Evolutionary conservation across 2,797 vertebrate genomes (phyloP).

Genomic region (Galago senegalensis): DNA sequence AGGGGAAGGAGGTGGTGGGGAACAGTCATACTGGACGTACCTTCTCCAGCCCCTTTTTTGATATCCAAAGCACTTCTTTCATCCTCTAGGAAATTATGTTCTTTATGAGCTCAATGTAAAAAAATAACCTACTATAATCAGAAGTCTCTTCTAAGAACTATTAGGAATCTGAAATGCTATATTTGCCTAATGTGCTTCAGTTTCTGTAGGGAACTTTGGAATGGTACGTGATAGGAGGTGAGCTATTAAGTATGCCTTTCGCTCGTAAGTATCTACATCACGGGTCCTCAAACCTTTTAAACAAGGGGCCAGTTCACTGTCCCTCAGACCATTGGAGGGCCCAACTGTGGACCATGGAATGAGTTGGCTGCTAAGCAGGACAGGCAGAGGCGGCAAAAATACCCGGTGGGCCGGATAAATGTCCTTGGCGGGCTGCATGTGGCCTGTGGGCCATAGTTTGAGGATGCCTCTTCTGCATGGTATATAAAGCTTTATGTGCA

Average conservation of each 20-base stretch:
- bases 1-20: neutral
- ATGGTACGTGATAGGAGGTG: neutral
- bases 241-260: neutral
- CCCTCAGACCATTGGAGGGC: no score
- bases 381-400: no score
- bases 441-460: no score
- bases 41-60: neutral
- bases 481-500: neutral
- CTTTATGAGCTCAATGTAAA: slow-evolving; percentile 1
- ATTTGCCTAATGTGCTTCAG: slow-evolving; percentile 44
- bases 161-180: neutral
- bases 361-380: no score
- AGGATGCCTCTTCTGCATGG: neutral
- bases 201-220: slow-evolving; percentile 12
- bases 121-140: neutral
- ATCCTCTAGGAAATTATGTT: neutral
- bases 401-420: no score
- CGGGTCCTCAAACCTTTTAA: no score
- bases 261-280: neutral
- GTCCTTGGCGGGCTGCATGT: no score
- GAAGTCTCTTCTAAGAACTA: neutral
- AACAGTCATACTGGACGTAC: neutral
- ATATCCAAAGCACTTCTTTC: neutral
- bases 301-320: no score
- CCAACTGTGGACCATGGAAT: no score